These are phyloP conservation scores for Astur gentilis DNA, from an alignment of 2,113 vertebrate genomes.

Conservation along the genomic window DNA sequence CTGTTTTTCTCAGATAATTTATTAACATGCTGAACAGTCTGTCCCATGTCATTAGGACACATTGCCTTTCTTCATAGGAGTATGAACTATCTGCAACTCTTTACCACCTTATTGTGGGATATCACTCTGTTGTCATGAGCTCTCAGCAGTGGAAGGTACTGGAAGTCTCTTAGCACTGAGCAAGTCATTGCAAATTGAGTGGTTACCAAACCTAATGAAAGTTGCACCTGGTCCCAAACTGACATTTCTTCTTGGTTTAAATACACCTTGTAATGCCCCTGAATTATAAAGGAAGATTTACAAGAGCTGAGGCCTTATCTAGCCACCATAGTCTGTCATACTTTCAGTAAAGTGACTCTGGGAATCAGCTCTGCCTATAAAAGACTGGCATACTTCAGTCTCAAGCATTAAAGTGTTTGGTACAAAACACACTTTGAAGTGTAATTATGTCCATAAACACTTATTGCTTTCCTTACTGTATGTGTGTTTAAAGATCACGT, in stretches of 20 bases:
- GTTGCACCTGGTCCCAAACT: background rate
- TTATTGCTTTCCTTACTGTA: background rate
- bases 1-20: background rate
- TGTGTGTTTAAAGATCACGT: background rate
- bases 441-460: constrained; percentile 1
- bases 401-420: background rate
- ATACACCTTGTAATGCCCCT: background rate
- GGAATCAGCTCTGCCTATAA: background rate
- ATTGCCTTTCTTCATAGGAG: background rate
- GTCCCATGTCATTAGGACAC: background rate
- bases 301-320: background rate
- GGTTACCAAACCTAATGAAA: background rate
- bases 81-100: background rate
- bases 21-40: background rate
- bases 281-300: background rate
- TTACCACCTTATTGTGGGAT: background rate
- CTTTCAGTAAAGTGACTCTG: background rate
- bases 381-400: background rate
- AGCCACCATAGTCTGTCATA: background rate
- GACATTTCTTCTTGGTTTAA: background rate
- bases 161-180: background rate
- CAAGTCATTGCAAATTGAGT: background rate
- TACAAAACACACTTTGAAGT: constrained; percentile 46
- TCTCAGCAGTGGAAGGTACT: background rate
- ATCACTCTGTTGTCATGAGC: background rate